Percentiles rank a stretch among this genome's conserved stretches.
Evolutionary conservation across 2,797 vertebrate species (phyloP).

Genomic region (Bucorvus abyssinicus): DNA sequence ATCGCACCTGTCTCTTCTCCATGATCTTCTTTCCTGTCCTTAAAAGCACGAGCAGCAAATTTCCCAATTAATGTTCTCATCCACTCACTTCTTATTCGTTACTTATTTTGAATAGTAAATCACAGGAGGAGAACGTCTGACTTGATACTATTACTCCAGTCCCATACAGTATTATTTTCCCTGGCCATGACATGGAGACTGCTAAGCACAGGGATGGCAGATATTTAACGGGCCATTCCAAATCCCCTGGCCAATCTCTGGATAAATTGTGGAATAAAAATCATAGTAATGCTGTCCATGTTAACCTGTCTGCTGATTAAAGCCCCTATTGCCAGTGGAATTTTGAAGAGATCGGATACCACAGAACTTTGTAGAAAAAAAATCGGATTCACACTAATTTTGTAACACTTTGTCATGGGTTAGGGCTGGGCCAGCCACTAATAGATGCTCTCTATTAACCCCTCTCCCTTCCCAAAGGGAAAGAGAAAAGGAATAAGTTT

Average conservation of each 20-base stretch:
- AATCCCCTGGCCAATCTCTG: not conserved
- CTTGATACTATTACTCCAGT: not conserved
- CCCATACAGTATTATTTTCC: too few species aligned
- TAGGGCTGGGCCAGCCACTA: too few species aligned
- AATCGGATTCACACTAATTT: rapidly evolving
- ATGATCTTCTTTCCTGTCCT: not conserved
- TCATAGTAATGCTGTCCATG: not conserved
- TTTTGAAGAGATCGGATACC: not conserved
- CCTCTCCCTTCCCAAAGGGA: too few species aligned
- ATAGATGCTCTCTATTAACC: too few species aligned
- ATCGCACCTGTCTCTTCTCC: not conserved
- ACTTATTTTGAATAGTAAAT: not conserved
- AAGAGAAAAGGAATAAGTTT: too few species aligned
- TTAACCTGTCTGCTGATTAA: not conserved
- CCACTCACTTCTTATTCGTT: not conserved
- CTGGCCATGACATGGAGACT: not conserved
- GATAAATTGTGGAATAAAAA: not conserved
- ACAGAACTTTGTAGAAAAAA: not conserved
- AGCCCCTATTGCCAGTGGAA: not conserved
- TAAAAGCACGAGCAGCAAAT: not conserved
- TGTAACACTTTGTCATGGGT: not conserved
- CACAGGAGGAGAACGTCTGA: not conserved
- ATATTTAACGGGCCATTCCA: not conserved
- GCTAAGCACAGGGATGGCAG: not conserved
- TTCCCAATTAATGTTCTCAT: not conserved